Base-by-base conservation (phyloP, 2,797 vertebrate species). In the Semotilus atromaculatus region DNA sequence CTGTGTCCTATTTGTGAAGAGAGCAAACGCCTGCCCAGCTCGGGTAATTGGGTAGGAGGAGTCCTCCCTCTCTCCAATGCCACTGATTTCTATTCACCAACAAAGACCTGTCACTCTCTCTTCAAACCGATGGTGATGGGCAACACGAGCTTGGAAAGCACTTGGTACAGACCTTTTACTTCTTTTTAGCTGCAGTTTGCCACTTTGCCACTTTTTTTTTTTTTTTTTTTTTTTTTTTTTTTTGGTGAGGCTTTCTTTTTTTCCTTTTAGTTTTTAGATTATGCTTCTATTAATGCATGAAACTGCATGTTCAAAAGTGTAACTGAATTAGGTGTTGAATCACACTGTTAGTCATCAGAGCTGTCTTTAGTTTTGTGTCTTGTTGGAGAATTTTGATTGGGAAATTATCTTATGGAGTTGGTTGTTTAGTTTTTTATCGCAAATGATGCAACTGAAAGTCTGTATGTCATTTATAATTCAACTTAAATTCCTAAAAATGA, bases 31-130 rank as follows among this genome's bases (percentile, higher is more conserved):
- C 98, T 97, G 96, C 97, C 97, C 97, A 97, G 97, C 96, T 95
- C 95, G 97, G 96, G 97, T 98, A 97, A 97, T 97, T 96, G 96
- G 96, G 97, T 96, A 97, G 97, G 98, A 98, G 98, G 97, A 97
- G 97, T 96, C 94, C 96, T 94, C 92, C 89, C 93, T 94, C 94
- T 92, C 88, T 92, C 94, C 92, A 93, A 96, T 93, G 93, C 95
- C 95, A 92, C 95, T 95, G 95, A 96, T 96, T 97, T 95, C 96
- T 96, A 95, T 96, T 96, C 97, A 96, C 96, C 97, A 98, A 99
- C 97, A 99, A 99, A 99, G 97, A 97, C 94, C 96, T 98, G 97
- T 97, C 97, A 97, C 94, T 96, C 96, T 96, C 90, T 93, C 93
- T 95, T 95, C 94, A 95, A 94, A 96, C 94, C 93, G 94, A 93